A percentile compares a stretch with the other conserved stretches of the same genome.
These are phyloP conservation scores for Dasysyrphus albostriatus DNA, from an alignment of 2,888 invertebrate species.

Conservation along the genomic window DNA sequence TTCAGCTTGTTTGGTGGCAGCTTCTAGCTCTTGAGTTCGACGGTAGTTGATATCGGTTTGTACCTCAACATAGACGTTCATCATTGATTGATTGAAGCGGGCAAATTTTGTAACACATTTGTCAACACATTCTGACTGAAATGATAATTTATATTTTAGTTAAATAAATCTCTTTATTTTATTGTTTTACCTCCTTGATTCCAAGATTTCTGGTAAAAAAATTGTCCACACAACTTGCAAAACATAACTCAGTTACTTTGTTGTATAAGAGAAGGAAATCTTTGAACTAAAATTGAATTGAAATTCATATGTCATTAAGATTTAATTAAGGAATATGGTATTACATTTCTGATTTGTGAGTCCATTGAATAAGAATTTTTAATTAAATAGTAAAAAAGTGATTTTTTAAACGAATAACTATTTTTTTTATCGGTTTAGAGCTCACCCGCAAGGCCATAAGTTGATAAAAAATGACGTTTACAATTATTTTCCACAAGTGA, in stretches of 20 bases:
- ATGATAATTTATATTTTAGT: not conserved
- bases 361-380: constrained; percentile 48
- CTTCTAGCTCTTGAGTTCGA: constrained; percentile 81
- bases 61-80: constrained; percentile 83
- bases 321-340: not conserved
- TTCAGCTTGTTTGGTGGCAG: constrained; percentile 77
- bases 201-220: constrained; percentile 80
- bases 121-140: constrained; percentile 81
- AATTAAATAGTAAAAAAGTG: not conserved
- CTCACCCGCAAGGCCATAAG: not conserved
- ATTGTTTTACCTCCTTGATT: constrained; percentile 79
- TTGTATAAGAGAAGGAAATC: constrained; percentile 84
- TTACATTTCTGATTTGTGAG: constrained; percentile 62
- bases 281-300: constrained; percentile 79
- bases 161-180: not conserved
- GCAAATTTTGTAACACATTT: constrained; percentile 83
- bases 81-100: constrained; percentile 83
- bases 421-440: not conserved
- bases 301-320: constrained; percentile 6
- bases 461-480: constrained; percentile 38
- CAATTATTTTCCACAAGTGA: not conserved
- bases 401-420: not conserved
- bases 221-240: constrained; percentile 82
- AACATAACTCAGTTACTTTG: constrained; percentile 83
- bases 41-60: constrained; percentile 82